Evolutionary conservation across 1,140 invertebrate species (phyloP).

Genomic region (Bradysia coprophila): DNA sequence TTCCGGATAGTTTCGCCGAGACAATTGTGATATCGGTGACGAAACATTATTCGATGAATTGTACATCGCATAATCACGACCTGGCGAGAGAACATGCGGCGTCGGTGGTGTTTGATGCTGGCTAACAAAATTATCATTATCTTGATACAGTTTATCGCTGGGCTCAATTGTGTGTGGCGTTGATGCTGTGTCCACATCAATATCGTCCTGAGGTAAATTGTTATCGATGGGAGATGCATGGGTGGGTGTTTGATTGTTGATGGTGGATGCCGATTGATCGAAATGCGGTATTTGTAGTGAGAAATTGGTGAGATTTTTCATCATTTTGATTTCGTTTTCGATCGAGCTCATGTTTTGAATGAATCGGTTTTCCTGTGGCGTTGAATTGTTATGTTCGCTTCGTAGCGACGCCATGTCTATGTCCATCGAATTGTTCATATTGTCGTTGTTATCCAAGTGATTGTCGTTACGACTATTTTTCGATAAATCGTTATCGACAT

Average conservation of each 20-base stretch:
- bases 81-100: conserved; percentile 20
- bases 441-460: conserved; percentile 20
- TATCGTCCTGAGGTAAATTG: conserved; percentile 17
- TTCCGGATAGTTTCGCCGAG: conserved; percentile 19
- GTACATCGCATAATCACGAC: conserved; percentile 19
- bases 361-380: neutral
- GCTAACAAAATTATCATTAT: conserved; percentile 16
- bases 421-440: conserved; percentile 19
- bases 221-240: conserved; percentile 13
- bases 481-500: conserved; percentile 20
- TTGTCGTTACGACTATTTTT: conserved; percentile 11
- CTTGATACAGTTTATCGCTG: conserved; percentile 13
- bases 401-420: conserved; percentile 9
- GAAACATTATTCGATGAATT: conserved; percentile 11
- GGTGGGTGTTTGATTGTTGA: conserved; percentile 1
- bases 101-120: conserved; percentile 20
- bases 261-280: neutral
- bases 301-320: conserved; percentile 22
- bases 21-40: conserved; percentile 19
- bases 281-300: conserved; percentile 24
- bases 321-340: conserved; percentile 23
- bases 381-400: neutral
- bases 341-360: conserved; percentile 14
- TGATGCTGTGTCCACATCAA: conserved; percentile 20
- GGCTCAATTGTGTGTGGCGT: conserved; percentile 9